These are phyloP conservation scores for Heteronetta atricapilla DNA, from an alignment of 2,113 vertebrate genomes.

Conservation along the genomic window DNA sequence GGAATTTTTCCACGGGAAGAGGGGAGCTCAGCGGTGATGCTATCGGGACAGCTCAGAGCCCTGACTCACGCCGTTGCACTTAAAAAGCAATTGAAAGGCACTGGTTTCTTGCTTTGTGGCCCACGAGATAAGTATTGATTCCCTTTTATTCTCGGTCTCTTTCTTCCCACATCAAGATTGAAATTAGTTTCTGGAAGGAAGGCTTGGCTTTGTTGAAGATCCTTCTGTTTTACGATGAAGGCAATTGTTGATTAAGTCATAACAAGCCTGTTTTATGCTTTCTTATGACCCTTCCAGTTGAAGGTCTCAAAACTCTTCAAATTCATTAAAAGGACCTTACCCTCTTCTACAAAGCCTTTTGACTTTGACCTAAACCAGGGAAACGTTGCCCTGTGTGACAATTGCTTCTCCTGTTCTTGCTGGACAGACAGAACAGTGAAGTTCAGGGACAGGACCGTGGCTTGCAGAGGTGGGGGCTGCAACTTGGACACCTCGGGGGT, in stretches of 20 bases:
- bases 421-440: neutral
- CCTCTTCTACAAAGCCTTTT: neutral
- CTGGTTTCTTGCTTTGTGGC: neutral
- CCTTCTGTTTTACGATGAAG: neutral
- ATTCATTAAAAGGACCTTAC: neutral
- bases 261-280: neutral
- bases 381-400: neutral
- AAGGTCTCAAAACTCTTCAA: neutral
- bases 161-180: neutral
- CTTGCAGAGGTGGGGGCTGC: neutral
- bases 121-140: neutral
- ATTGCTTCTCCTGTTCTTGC: neutral
- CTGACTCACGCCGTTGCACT: neutral
- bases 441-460: neutral
- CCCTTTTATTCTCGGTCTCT: neutral
- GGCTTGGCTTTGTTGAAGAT: neutral
- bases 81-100: neutral
- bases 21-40: neutral
- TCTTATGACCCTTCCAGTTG: neutral
- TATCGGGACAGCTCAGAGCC: neutral
- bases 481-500: neutral
- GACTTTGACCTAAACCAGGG: neutral
- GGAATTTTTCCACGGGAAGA: neutral
- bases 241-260: neutral
- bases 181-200: neutral